Base-by-base conservation (phyloP, 2,113 vertebrate species). In the Tenrec ecaudatus region DNA sequence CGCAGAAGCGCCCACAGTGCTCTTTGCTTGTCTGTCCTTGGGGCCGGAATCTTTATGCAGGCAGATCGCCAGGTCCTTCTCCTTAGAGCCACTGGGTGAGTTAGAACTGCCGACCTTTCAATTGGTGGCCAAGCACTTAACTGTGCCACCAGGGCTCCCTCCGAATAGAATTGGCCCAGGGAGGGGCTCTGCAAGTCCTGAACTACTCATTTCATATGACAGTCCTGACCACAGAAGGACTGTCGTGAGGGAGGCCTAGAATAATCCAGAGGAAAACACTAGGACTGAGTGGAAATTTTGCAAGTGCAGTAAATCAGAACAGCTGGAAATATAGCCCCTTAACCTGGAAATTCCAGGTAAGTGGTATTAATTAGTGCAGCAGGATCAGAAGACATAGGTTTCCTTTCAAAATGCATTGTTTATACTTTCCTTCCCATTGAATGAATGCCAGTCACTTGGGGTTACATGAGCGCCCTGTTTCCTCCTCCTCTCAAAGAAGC, bases 301-400 rank as follows among this genome's bases (percentile, higher is more conserved):
- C 60, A 60, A 82, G 57, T 29, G 36, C 76, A 40, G 38, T n/a
- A 23, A 94, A 84, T 86, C 57, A 77, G 82, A 27, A 36, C 78
- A 78, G 79, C 36, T 75, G 80, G 76, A 86, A 86, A 19, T 31
- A 8, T 4, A 71, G 81, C 76, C 40, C 40, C 78, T 76, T 88
- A 82, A 84, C 94, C 93, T 88, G 95, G 91, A 88, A 58, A 85
- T 80, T 88, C 79, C 86, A 47, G 82, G 87, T 47, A 23, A 47
- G 91, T 36, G 84, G 12, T 27, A 31, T 27, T 79, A n/a, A 83
- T 78, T 57, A 78, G 62, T n/a, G 11, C 76, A 2, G 86, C 82
- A 7, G 58, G 79, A 23, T 90, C n/a, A 53, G 73, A 75, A 76
- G 69, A 86, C 20, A 29, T 7, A 47, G 73, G 82, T 86, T 95